These are phyloP conservation scores for Criorhina ranunculi DNA, from an alignment of 2,888 invertebrate species.

Conservation along the genomic window DNA sequence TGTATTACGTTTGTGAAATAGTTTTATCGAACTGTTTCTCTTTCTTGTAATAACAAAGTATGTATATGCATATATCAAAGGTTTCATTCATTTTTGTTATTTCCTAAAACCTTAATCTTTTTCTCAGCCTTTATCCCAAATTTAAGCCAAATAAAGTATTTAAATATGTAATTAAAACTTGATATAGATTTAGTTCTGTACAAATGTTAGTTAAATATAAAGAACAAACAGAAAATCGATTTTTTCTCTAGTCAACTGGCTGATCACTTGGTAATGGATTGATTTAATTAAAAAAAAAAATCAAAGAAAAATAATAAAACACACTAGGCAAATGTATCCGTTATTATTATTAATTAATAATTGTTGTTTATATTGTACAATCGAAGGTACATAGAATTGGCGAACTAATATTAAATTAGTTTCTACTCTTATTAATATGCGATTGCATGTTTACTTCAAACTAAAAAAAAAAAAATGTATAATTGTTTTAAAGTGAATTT, in stretches of 20 bases:
- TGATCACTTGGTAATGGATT: constrained; percentile 1
- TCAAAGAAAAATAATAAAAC: constrained; percentile 21
- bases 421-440: constrained; percentile 58
- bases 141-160: constrained; percentile 32
- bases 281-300: constrained; percentile 16
- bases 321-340: constrained; percentile 36
- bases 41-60: not conserved
- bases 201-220: constrained; percentile 18
- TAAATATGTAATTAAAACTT: not conserved
- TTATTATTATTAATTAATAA: constrained; percentile 50
- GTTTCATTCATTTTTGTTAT: constrained; percentile 45
- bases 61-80: constrained; percentile 21
- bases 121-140: constrained; percentile 18
- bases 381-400: constrained; percentile 57
- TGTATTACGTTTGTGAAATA: not conserved
- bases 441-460: constrained; percentile 44
- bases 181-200: constrained; percentile 37
- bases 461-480: constrained; percentile 26
- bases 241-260: not conserved
- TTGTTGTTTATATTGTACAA: constrained; percentile 33
- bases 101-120: not conserved
- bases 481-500: constrained; percentile 41
- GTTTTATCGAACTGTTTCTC: not conserved
- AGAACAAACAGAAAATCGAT: constrained; percentile 7
- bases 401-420: constrained; percentile 61